Base-by-base conservation (phyloP, 2,797 vertebrate genomes). In the Carapus acus region DNA sequence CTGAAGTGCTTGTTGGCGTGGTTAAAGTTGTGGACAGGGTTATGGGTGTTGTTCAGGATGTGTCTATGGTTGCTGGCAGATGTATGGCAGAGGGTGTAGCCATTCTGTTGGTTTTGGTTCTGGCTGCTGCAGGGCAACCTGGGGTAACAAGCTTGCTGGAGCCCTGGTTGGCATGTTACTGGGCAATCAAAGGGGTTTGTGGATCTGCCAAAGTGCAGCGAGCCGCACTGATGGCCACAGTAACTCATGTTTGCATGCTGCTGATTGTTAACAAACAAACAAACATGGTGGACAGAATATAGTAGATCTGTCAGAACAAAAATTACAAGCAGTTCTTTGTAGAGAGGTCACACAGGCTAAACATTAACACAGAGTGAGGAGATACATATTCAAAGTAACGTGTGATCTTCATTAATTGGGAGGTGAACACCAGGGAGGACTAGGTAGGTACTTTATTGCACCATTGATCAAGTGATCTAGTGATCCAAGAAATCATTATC, bases 121-220 rank as follows among this genome's bases (percentile, higher is more conserved):
- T 73, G 71, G 68, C 64, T 77, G 71, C 45, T 42, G 67, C 45
- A 55, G 43, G 69, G 66, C 38, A 82, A 73, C 53, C 67, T 80
- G 75, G 75, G 64, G 79, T 61, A 77, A 62, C 76, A 78, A 68
- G 62, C 62, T 54, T 80, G 83, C 56, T 80, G 81, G 69, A 70
- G 77, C 11, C 38, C 39, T 40, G 67, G 59, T 44, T 76, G 73
- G 74, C 76, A 76, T 20, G 52, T 18, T 2, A 78, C 68, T 16
- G 71, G 74, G 41, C 71, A 69, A 13, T 43, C 76, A 15, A 67
- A 58, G 60, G 52, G 73, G 67, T 73, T 80, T 43, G 47, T 40
- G 16, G 68, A 11, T 1, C 78, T 66, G 79, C 80, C 71, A 31
- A 80, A 79, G 47, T 49, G 83, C 51, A 78, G 70, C 8, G 80